phyloP scores from a whole-genome alignment of 1,140 invertebrate species.

The Ridgeia piscesae region DNA sequence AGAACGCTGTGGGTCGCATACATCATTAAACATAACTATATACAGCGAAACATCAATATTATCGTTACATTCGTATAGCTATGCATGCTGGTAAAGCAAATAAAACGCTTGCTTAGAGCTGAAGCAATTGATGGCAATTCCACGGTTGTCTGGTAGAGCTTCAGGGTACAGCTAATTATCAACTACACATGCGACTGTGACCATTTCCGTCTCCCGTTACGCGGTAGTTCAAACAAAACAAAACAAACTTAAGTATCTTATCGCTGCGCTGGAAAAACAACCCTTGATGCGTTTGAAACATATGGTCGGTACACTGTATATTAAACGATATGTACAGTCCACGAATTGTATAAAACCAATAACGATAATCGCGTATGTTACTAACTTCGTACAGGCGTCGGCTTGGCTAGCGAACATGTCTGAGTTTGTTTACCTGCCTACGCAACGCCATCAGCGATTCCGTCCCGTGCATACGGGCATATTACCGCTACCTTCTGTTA shows the following conservation, averaged over 20 bases:
- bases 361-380: neutral
- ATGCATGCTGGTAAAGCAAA: neutral
- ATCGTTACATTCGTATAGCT: neutral
- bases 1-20: neutral
- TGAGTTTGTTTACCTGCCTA: neutral
- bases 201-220: neutral
- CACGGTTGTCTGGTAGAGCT: neutral
- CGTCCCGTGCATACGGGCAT: too few relatives aligned
- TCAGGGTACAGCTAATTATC: neutral
- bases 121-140: neutral
- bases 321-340: neutral
- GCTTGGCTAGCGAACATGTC: neutral
- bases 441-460: neutral
- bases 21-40: neutral
- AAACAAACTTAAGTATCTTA: neutral
- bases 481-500: neutral
- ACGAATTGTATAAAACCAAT: neutral
- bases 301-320: neutral
- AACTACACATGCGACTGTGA: neutral
- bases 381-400: neutral
- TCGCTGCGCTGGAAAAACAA: neutral
- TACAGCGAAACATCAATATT: neutral
- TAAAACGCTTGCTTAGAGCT: neutral
- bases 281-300: neutral
- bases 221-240: slow-evolving; percentile 4